Conservation (phyloP, 2,113 vertebrate species). For the zebrafish (Danio rerio) region GRCz12tu NC_133190.1:40629001-40629500, state of each 20-base stretch:
- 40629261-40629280: no score
- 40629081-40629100: slow-evolving; percentile 27
- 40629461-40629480: neutral
- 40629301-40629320: neutral
- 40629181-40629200: neutral
- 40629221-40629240: neutral
- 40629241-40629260: no score
- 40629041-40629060: neutral
- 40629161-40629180: neutral
- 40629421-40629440: neutral
- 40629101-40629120: neutral
- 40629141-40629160: neutral
- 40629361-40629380: neutral
- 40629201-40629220: neutral
- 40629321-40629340: neutral
- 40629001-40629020: neutral
- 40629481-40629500: no score
- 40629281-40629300: neutral
- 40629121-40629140: slow-evolving; percentile 10
- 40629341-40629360: neutral
- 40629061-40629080: neutral
- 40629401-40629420: neutral
- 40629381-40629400: neutral
- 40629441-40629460: neutral
- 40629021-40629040: neutral